Evolutionary conservation across 2,113 vertebrate species (phyloP), one percentile per base, ranked within the genome.

Genomic region (Rhinopomastus cyanomelas): DNA sequence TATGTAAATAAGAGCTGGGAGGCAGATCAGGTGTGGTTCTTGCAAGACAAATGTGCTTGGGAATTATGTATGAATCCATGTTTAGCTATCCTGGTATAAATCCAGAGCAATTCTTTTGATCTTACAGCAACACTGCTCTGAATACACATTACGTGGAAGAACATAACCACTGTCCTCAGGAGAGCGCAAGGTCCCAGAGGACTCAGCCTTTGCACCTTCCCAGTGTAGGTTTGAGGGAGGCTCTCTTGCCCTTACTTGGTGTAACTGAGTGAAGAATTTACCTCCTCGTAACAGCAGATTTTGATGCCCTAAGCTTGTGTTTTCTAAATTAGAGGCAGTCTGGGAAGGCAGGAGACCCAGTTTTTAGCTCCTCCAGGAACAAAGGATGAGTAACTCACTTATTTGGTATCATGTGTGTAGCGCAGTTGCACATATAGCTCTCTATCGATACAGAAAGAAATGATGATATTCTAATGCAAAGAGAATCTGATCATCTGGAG

Each of bases 21-120:
- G 93, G 87, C 95, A 95, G 82, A 91, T 91, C 91, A 93, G 92
- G 95, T 93, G 95, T 90, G 95, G 95, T 72, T 95, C 91, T 53
- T 85, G 86, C 81, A 84, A 96, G 90, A 95, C 90, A 94, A 95
- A 93, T 73, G 86, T 85, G 90, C 95, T 92, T 81, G 86, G 90
- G 84, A 93, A 96, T 95, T 94, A 95, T 86, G 86, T 90, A 92
- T 73, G 81, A 92, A 95, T 85, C 90, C 81, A 59, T 88, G 93
- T 90, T 92, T 94, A 95, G 94, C 75, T 94, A 25, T 44, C 86
- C 71, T 87, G 90, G 84, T 92, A 85, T 56, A 92, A 92, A 95
- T 90, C 90, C 90, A 92, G 78, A 27, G 88, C 32, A 51, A 77
- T 76, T 81, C 88, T 92, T 94, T 92, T 95, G 90, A 94, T 96